Evolutionary conservation across 2,113 vertebrate genomes (phyloP), one percentile per base, ranked within the genome.

Genomic region (Amphiprion ocellaris): DNA sequence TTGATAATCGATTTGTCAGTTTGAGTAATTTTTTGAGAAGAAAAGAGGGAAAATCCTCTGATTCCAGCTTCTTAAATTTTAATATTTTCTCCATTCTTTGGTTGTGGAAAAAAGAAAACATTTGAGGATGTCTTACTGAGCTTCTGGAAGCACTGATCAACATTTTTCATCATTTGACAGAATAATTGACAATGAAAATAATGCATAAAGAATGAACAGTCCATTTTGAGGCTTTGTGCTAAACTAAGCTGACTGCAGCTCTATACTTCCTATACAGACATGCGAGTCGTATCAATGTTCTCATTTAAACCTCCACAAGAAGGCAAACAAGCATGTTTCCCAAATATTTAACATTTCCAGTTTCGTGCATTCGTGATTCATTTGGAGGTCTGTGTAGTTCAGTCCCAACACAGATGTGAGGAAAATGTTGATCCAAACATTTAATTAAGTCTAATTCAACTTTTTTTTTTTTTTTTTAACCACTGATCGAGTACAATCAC

Each of bases 341-440:
- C 12, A 69, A 47, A 50, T 24, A 63, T 82, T 47, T 39, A 33
- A 23, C 21, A 71, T 75, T 69, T 58, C 19, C 49, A 37, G 9
- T 37, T 83, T 46, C 24, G 62, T 50, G 21, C 53, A 30, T 61
- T 64, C 55, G 10, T 24, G 54, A 69, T 15, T 58, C 46, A 60
- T 23, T 17, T 30, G 26, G 33, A 41, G 56, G 64, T 69, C 50
- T 55, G 5, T 47, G 5, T 47, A 16, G 21, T 41, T 0, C 23
- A 63, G 24, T 55, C 4, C 23, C 49, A 50, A 66, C 49, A 59
- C 28, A 60, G 67, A 52, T 41, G 47, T 21, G 59, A 78, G 15
- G 52, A 28, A n/a, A 23, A 44, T 52, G 1, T 58, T 41, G 9
- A 81, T 71, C 61, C 54, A 28, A 59, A 4, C 1, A 23, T 56